Evolutionary conservation across 1,140 invertebrate species (phyloP), one percentile per base, ranked within the genome.

Genomic region (Antheraea mylitta): DNA sequence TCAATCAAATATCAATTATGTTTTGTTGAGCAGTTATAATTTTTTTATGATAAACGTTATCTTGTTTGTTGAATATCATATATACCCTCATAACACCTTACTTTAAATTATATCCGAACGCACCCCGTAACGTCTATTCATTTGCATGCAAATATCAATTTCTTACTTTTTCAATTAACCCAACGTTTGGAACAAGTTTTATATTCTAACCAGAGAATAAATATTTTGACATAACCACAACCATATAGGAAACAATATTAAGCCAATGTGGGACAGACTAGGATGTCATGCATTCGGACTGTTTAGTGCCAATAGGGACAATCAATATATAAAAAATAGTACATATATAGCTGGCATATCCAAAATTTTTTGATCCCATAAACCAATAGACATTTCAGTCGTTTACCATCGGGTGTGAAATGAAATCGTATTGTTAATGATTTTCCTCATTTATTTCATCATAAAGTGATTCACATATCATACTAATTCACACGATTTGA

Each of bases 221-320:
- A 77, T 38, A 74, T n/a, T 58, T 73, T 67, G 68, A 70, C 38
- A 70, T 48, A 73, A 62, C 76, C 76, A 71, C 74, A 75, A 75
- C 76, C 76, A 78, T 58, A 58, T 64, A 61, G 66, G 64, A 69
- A 79, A 70, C 73, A 72, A 62, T 71, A 67, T 48, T 63, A 75
- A 75, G 72, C 71, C 59, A 62, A 71, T 66, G 59, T 16, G 30
- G 61, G 37, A n/a, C n/a, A 63, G 18, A 30, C 10, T 36, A 37
- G 61, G 61, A 9, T 19, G 59, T 65, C 76, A 78, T 78, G 75
- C 77, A 79, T 62, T 62, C 9, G 16, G 45, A 13, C 45, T 16
- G 10, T n/a, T 53, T 53, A 53, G 45, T 16, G 45, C 11, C 45
- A 53, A 53, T 53, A 53, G 45, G 13, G 45, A 53, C 45, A 9